These are phyloP conservation scores for Thripadectes ignobilis DNA, from an alignment of 2,797 vertebrate species.

Conservation along the genomic window DNA sequence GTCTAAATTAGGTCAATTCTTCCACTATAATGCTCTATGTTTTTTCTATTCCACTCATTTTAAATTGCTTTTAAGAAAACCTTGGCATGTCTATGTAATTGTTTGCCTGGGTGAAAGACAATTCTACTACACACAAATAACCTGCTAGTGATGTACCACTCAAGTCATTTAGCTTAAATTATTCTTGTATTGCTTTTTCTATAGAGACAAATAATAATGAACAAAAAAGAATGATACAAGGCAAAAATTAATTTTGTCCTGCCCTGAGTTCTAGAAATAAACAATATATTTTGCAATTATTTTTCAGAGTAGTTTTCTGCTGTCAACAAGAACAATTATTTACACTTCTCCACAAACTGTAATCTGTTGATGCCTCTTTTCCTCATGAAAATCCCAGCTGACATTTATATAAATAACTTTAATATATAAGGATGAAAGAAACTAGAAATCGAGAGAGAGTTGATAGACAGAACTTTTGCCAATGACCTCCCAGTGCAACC, in stretches of 20 bases:
- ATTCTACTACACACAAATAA: not conserved
- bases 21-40: not conserved
- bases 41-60: not conserved
- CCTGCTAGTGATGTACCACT: not conserved
- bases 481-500: not conserved
- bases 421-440: not conserved
- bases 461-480: not conserved
- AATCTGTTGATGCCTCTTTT: not conserved
- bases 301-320: not conserved
- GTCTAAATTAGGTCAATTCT: not conserved
- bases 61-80: constrained; percentile 1
- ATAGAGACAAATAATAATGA: not conserved
- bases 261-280: not conserved
- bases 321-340: not conserved
- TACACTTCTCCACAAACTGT: not conserved
- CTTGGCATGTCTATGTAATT: not conserved
- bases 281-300: not conserved
- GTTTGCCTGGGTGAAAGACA: not conserved
- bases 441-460: not conserved
- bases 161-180: not conserved
- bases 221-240: not conserved
- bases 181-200: not conserved
- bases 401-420: not conserved
- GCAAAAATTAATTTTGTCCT: not conserved
- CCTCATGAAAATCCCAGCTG: not conserved